Evolutionary conservation across 1,140 invertebrate species (phyloP).

Genomic region (Diorhabda elongata): DNA sequence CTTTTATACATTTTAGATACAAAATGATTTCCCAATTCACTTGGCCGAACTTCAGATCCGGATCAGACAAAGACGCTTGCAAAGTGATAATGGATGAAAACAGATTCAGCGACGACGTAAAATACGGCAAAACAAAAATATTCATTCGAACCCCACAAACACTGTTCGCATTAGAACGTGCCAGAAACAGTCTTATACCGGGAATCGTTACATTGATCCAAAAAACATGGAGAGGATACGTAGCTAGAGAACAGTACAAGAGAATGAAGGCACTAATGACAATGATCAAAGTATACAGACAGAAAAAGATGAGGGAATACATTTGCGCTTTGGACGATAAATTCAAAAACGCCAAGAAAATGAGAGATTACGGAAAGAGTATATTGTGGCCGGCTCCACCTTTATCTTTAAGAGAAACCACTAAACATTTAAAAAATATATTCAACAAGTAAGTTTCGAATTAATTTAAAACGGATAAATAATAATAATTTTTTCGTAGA

Average conservation of each 20-base stretch:
- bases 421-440: slow-evolving; percentile 58
- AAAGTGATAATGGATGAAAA: slow-evolving; percentile 77
- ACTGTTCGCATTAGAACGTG: slow-evolving; percentile 81
- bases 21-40: slow-evolving; percentile 93
- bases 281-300: slow-evolving; percentile 81
- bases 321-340: slow-evolving; percentile 62
- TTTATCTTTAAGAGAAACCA: slow-evolving; percentile 57
- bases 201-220: slow-evolving; percentile 88
- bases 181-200: slow-evolving; percentile 76
- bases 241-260: slow-evolving; percentile 75
- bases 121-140: slow-evolving; percentile 91
- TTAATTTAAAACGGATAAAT: no score
- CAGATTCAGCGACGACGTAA: slow-evolving; percentile 77
- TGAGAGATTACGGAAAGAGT: slow-evolving; percentile 73
- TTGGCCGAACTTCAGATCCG: slow-evolving; percentile 87
- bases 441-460: slow-evolving; percentile 56
- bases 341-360: slow-evolving; percentile 56
- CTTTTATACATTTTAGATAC: slow-evolving; percentile 62
- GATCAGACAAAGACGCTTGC: slow-evolving; percentile 75
- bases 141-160: slow-evolving; percentile 90
- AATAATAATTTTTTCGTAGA: slow-evolving; percentile 40
- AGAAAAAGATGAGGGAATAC: slow-evolving; percentile 80
- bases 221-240: slow-evolving; percentile 82
- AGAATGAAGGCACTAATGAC: slow-evolving; percentile 78
- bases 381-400: slow-evolving; percentile 78